Conservation (phyloP, 1,140 invertebrate genomes). For the Acromyrmex echinatior region DNA sequence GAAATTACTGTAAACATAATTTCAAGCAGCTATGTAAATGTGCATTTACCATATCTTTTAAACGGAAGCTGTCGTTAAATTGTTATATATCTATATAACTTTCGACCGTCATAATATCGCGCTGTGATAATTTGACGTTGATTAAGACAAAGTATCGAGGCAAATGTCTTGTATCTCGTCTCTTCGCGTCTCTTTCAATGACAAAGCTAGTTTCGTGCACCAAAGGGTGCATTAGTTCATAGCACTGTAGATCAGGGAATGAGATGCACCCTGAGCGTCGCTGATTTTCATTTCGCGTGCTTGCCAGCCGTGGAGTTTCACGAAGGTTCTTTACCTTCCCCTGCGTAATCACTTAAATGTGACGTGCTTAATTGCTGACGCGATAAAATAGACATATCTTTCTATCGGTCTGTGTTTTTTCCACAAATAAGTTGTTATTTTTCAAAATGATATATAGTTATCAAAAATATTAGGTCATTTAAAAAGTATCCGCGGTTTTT, state of each 20-base stretch:
- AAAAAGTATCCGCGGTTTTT: too few relatives aligned
- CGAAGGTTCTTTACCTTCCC: conserved; percentile 60
- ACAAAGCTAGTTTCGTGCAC: conserved; percentile 65
- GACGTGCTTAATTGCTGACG: conserved; percentile 65
- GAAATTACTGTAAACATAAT: neutral
- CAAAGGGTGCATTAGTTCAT: conserved; percentile 63
- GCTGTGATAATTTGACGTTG: conserved; percentile 53
- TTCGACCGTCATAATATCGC: conserved; percentile 9
- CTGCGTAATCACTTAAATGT: conserved; percentile 64
- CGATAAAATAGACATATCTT: conserved; percentile 37
- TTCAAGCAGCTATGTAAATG: neutral
- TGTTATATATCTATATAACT: conserved; percentile 53
- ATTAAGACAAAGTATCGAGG: conserved; percentile 61
- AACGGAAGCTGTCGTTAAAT: conserved; percentile 34
- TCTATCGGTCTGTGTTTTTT: neutral
- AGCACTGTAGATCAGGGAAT: conserved; percentile 69
- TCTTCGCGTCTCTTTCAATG: conserved; percentile 52
- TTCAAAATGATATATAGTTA: neutral
- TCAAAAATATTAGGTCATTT: neutral
- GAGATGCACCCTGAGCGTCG: conserved; percentile 71
- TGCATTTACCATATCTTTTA: conserved; percentile 15
- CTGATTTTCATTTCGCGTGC: conserved; percentile 78
- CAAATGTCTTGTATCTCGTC: conserved; percentile 53
- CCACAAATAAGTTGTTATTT: conserved; percentile 12
- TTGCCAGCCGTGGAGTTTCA: conserved; percentile 57